Percentiles rank a stretch among this genome's conserved stretches.
phyloP scores from a whole-genome alignment of 2,888 invertebrate genomes.

The Acanthosepion lycidas region DNA sequence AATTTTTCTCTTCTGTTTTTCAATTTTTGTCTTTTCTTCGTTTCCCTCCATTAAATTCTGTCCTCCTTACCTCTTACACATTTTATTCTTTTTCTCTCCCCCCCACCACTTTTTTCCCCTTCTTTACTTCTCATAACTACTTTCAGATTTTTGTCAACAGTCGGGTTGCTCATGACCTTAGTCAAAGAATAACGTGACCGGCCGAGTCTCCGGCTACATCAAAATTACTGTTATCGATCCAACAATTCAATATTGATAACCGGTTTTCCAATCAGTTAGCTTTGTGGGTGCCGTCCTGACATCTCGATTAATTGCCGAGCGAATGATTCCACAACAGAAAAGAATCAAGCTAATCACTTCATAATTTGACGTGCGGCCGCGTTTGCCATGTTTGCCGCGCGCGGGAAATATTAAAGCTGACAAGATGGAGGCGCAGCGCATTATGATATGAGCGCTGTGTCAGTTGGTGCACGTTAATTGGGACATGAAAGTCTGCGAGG shows the following conservation, averaged over 20 bases:
- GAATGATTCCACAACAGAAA: background rate
- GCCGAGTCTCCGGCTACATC: background rate
- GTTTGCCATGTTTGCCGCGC: background rate
- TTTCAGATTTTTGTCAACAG: constrained; percentile 13
- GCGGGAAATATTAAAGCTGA: constrained; percentile 1
- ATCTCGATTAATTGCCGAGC: background rate
- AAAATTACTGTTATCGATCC: constrained; percentile 33
- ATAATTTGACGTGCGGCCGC: constrained; percentile 16
- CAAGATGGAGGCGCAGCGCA: background rate
- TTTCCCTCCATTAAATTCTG: background rate
- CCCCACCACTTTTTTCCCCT: background rate
- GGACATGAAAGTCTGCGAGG: background rate
- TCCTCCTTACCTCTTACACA: background rate
- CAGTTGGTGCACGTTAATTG: background rate
- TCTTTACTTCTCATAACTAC: background rate
- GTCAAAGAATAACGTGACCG: background rate
- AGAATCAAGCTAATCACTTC: constrained; percentile 20
- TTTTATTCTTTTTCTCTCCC: background rate
- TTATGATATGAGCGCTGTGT: background rate
- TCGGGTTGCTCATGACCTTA: background rate
- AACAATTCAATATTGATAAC: background rate
- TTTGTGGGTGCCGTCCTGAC: constrained; percentile 20
- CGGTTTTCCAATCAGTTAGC: background rate
- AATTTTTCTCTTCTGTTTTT: background rate
- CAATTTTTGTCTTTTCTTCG: background rate